Evolutionary conservation across 2,888 invertebrate species (phyloP).

Genomic region (Hypomecis atomaria): DNA sequence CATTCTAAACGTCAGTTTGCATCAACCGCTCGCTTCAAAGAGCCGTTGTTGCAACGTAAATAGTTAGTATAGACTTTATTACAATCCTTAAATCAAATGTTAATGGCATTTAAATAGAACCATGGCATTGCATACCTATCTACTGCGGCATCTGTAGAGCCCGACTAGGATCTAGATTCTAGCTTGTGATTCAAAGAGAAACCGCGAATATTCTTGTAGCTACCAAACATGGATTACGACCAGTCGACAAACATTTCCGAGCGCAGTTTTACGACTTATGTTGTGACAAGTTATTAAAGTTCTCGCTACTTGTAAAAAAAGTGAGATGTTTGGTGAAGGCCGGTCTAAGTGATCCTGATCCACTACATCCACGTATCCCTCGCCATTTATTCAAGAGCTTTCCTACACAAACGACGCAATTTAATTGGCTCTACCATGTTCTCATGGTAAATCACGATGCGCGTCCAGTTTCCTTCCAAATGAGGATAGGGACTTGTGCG

Average conservation of each 20-base stretch:
- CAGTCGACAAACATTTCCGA: too few species aligned
- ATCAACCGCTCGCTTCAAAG: constrained; percentile 51
- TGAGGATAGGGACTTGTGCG: constrained; percentile 34
- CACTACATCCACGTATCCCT: background rate
- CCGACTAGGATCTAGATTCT: background rate
- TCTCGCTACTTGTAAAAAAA: background rate
- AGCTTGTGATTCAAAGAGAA: background rate
- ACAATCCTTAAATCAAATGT: constrained; percentile 50
- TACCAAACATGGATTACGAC: too few species aligned
- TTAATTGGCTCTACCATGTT: constrained; percentile 46
- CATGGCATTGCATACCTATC: constrained; percentile 22
- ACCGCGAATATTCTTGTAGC: too few species aligned
- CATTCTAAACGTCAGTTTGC: constrained; percentile 49
- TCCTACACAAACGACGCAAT: constrained; percentile 38
- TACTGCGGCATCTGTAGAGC: background rate
- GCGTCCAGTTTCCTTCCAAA: constrained; percentile 48
- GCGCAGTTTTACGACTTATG: too few species aligned
- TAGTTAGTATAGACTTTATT: constrained; percentile 64
- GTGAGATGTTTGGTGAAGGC: background rate
- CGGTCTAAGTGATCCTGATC: background rate
- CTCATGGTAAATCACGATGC: constrained; percentile 47
- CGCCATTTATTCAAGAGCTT: constrained; percentile 23
- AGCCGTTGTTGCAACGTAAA: constrained; percentile 63
- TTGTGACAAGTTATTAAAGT: too few species aligned
- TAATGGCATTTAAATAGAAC: constrained; percentile 50